These are phyloP conservation scores for Drosophila affinis DNA, from an alignment of 2,888 invertebrate species.

Conservation along the genomic window DNA sequence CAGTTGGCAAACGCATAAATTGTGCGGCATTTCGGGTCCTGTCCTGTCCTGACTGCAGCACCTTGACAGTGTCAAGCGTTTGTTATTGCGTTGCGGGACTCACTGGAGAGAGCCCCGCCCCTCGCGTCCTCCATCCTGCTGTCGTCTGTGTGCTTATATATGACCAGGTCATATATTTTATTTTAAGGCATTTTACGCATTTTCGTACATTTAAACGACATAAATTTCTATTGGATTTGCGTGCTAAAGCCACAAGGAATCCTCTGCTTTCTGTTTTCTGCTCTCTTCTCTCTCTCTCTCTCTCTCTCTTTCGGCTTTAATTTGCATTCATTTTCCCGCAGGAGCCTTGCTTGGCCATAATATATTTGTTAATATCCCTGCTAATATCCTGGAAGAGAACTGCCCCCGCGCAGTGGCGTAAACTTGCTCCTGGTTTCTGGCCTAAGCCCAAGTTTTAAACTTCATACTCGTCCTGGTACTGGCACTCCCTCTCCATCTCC, in stretches of 20 bases:
- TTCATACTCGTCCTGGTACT: slow-evolving; percentile 7
- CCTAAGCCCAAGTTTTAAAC: slow-evolving; percentile 38
- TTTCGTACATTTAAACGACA: slow-evolving; percentile 71
- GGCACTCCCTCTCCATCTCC: not conserved
- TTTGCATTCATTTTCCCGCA: slow-evolving; percentile 41
- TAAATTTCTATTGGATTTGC: slow-evolving; percentile 74
- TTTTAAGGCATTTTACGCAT: slow-evolving; percentile 72
- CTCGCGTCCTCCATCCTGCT: not conserved
- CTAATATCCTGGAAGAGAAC: slow-evolving; percentile 38
- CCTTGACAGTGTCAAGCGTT: slow-evolving; percentile 52
- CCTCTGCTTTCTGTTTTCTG: slow-evolving; percentile 22
- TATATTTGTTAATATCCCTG: slow-evolving; percentile 44
- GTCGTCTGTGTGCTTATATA: slow-evolving; percentile 39
- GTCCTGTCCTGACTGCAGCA: slow-evolving; percentile 38
- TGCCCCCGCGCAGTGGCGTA: slow-evolving; percentile 27
- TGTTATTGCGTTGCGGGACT: not conserved
- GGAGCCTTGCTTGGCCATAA: slow-evolving; percentile 36
- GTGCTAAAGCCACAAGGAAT: slow-evolving; percentile 27
- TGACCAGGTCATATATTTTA: slow-evolving; percentile 66
- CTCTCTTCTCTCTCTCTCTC: slow-evolving; percentile 24
- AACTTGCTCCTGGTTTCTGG: slow-evolving; percentile 33
- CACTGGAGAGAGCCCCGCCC: no score
- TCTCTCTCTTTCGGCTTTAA: slow-evolving; percentile 48
- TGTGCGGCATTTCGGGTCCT: slow-evolving; percentile 60
- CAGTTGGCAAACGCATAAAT: slow-evolving; percentile 73